Evolutionary conservation across 2,888 invertebrate genomes (phyloP), one percentile per base, ranked within the genome.

Genomic region (Gastrophysa polygoni): DNA sequence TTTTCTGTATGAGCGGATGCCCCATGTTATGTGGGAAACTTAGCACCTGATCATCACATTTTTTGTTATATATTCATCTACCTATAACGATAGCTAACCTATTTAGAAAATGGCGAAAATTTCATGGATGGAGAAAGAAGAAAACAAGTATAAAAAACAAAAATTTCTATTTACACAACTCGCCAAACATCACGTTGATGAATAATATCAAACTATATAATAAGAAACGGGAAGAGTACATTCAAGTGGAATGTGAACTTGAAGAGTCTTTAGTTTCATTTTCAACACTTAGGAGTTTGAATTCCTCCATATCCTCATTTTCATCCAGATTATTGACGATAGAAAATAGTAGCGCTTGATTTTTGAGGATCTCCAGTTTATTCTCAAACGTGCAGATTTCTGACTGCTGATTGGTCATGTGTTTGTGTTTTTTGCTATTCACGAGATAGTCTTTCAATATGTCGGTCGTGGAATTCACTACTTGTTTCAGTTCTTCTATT

Each of bases 381-480:
- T 65, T 66, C 24, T 60, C 60, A 8, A 59, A 56, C 17, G 55
- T 67, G 29, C 58, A 67, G 18, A 55, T 51, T 4, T 32, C 47
- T 11, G 46, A 28, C 3, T 59, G 48, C 2, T 48, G 29, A 10
- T 48, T 38, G 20, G 60, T 43, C 24, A 65, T 28, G 17, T 57
- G 54, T 21, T 55, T 59, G 16, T 61, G 43, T 54, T 63, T 60
- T 32, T 64, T 64, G 43, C 51, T 46, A 20, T 48, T 60, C 1
- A 55, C 32, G 47, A 66, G 57, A 63, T 63, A 71, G 32, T 56
- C 59, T 17, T 58, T 61, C 6, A 71, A 57, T 51, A 72, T 64
- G 32, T 73, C 73, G 18, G 76, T 66, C 10, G 73, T 76, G 11
- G 67, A 64, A 55, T 73, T 71, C 14, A 77, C 64, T 43, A 75